Conservation (phyloP, 2,888 invertebrate species). For the Lasioglossum figueresi region DNA sequence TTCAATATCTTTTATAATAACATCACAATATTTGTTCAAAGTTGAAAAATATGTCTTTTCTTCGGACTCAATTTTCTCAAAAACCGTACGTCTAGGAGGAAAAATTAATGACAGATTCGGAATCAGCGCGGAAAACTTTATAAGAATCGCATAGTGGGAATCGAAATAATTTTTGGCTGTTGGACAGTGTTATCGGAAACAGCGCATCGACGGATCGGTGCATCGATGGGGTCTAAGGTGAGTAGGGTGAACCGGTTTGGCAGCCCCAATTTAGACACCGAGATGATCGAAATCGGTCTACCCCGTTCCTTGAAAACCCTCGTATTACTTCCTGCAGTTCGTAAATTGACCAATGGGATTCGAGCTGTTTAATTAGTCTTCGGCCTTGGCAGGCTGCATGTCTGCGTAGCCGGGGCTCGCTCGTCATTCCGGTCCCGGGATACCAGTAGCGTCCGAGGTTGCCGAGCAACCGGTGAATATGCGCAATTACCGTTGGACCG, state of each 20-base stretch:
- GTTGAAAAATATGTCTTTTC: no score
- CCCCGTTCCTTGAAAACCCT: neutral
- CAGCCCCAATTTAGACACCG: neutral
- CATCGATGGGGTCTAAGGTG: no score
- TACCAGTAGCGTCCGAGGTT: conserved; percentile 62
- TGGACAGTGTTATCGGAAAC: no score
- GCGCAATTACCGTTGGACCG: conserved; percentile 58
- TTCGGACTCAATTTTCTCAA: no score
- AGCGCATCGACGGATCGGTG: no score
- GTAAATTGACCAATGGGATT: conserved; percentile 12
- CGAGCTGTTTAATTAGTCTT: conserved; percentile 1
- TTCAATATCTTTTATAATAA: no score
- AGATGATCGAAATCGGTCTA: neutral
- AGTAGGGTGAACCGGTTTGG: neutral
- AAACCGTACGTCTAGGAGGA: no score
- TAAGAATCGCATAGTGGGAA: no score
- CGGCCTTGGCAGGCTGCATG: conserved; percentile 20
- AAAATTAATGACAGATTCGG: no score
- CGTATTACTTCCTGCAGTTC: neutral
- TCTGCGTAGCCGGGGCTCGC: conserved; percentile 21
- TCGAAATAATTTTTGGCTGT: no score
- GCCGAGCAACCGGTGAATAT: conserved; percentile 69
- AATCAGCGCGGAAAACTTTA: no score
- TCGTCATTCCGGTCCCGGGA: conserved; percentile 49
- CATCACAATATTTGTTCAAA: no score